Base-by-base conservation (phyloP, 2,113 vertebrate genomes). In the Chamaea fasciata region DNA sequence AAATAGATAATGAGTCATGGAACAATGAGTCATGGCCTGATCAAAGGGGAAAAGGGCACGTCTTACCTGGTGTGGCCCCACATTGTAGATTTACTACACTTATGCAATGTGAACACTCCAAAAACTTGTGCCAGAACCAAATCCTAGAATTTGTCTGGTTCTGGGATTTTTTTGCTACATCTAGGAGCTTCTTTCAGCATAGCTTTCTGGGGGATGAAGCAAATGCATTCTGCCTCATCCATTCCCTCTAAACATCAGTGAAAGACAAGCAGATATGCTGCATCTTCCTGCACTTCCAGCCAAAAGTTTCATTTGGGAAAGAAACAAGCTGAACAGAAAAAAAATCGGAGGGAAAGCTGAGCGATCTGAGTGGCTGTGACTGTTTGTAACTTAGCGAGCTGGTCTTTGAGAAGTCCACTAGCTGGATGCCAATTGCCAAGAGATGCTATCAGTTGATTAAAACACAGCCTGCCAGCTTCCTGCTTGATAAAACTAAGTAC, bases 371-470 rank as follows among this genome's bases (percentile, higher is more conserved):
- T 70, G 60, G 89, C 75, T 64, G 63, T 80, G 86, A 83, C 91
- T 70, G 83, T 67, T 95, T 87, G 70, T 75, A 80, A 92, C 90
- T 67, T 82, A 86, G 77, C 0, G 0, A 94, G 76, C 78, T 83
- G 89, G 63, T 92, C 91, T 97, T 87, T 89, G 70, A 87, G 87
- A 92, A 93, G 92, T 95, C 93, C 95, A 88, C 95, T 87, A 96
- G 83, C 91, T 87, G 83, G 93, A 88, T 95, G 94, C 90, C 97
- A 87, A 96, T 92, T 39, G 96, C 96, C 96, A 90, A 96, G 90
- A 1, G 97, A 98, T 98, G 97, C 95, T 97, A 98, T 98, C 98
- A 98, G 96, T 97, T 98, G 98, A 98, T 98, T 97, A 98, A 98
- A 98, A 97, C 97, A 96, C 89, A 93, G 97, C 67, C 96, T 92